Evolutionary conservation across 2,888 invertebrate species (phyloP).

Genomic region (Harpalus rufipes): DNA sequence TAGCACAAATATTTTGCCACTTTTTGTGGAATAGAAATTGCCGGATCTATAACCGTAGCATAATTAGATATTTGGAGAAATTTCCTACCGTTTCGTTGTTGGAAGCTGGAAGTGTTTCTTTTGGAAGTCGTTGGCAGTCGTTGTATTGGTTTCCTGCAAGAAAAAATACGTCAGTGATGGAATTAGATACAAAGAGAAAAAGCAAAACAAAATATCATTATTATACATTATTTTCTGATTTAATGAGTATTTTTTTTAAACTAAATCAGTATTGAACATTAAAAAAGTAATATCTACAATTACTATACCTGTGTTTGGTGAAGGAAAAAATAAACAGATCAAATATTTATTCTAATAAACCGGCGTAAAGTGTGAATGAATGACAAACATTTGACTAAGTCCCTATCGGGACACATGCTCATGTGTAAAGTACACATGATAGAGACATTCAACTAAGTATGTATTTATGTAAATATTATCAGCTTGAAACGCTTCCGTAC

Average conservation of each 20-base stretch:
- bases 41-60: neutral
- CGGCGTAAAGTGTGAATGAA: conserved; percentile 32
- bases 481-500: conserved; percentile 38
- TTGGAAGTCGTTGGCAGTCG: conserved; percentile 11
- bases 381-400: conserved; percentile 36
- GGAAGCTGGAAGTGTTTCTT: neutral
- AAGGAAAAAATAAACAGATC: conserved; percentile 16
- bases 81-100: conserved; percentile 31
- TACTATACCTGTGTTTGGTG: neutral
- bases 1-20: neutral
- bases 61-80: conserved; percentile 6
- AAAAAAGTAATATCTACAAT: too few species aligned
- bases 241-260: too few species aligned
- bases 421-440: conserved; percentile 37
- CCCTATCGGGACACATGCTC: conserved; percentile 19
- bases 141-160: conserved; percentile 24
- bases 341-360: conserved; percentile 32
- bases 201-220: neutral
- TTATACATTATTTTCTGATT: too few species aligned
- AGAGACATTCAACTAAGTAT: conserved; percentile 54
- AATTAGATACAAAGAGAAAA: neutral
- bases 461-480: conserved; percentile 52
- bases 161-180: conserved; percentile 1
- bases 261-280: too few species aligned
- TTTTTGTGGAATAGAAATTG: conserved; percentile 3